A percentile compares a stretch with the other conserved stretches of the same genome.
Evolutionary conservation across 2,797 vertebrate species (phyloP).

Genomic region (Buphagus erythrorhynchus): DNA sequence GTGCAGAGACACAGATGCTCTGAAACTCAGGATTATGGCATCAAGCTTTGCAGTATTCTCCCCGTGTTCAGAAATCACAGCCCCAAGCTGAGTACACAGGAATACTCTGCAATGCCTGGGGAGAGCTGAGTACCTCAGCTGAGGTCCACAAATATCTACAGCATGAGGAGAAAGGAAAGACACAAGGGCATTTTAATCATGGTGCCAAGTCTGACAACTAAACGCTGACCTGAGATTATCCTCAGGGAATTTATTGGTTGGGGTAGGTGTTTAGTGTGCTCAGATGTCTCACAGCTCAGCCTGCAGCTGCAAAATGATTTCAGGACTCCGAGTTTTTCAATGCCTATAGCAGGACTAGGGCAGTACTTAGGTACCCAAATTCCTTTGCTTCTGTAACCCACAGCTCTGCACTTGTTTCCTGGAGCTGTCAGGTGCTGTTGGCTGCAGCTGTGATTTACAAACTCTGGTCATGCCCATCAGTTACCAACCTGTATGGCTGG

Average conservation of each 20-base stretch:
- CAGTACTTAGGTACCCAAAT: background rate
- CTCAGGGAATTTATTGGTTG: background rate
- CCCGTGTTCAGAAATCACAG: background rate
- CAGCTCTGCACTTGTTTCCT: fast-evolving
- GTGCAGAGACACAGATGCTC: background rate
- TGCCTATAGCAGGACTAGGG: background rate
- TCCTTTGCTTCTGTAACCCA: background rate
- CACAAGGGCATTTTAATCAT: background rate
- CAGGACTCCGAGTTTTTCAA: background rate
- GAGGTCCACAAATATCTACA: background rate
- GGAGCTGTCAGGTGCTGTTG: background rate
- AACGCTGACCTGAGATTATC: background rate
- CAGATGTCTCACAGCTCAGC: background rate
- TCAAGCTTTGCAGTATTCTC: background rate
- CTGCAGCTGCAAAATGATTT: background rate
- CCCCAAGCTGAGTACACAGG: background rate
- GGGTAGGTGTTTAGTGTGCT: fast-evolving
- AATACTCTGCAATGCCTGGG: background rate
- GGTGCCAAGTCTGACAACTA: background rate
- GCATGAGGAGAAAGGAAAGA: background rate
- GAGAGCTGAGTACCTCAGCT: background rate
- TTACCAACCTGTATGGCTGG: fast-evolving
- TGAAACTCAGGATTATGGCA: background rate
- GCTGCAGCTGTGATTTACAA: background rate
- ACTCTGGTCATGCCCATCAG: background rate